Percentiles rank a stretch among this genome's conserved stretches.
Conservation (phyloP, 2,113 vertebrate genomes). For the Glareola pratincola region DNA sequence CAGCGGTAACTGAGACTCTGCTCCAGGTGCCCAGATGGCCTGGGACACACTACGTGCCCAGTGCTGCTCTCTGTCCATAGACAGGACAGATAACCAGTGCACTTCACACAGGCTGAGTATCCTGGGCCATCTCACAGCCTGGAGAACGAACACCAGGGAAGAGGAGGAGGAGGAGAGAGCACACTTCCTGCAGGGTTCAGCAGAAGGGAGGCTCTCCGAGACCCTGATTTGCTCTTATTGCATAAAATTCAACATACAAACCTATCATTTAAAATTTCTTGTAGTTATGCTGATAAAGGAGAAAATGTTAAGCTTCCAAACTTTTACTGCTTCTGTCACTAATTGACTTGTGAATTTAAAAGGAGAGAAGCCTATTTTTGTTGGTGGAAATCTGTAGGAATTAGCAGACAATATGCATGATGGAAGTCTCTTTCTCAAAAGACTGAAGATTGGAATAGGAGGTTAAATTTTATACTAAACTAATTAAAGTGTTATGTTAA, state of each 20-base stretch:
- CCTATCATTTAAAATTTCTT: background rate
- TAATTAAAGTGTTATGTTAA: background rate
- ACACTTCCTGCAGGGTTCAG: background rate
- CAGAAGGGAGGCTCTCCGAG: background rate
- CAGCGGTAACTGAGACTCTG: background rate
- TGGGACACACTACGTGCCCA: background rate
- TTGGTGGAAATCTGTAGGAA: background rate
- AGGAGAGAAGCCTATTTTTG: background rate
- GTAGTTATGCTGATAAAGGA: background rate
- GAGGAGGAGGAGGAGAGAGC: background rate
- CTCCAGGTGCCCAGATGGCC: background rate
- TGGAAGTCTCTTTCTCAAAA: background rate
- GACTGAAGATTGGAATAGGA: background rate
- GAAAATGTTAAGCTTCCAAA: background rate
- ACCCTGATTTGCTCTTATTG: background rate
- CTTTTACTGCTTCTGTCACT: background rate
- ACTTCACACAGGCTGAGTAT: fast-evolving
- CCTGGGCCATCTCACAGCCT: background rate
- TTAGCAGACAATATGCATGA: background rate
- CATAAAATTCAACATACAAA: background rate
- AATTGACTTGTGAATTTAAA: background rate
- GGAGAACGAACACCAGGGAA: no score
- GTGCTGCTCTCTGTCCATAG: background rate
- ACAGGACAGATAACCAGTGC: background rate
- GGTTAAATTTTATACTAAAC: background rate